Evolutionary conservation across 2,113 vertebrate genomes (phyloP).

Genomic region (Columba livia): DNA sequence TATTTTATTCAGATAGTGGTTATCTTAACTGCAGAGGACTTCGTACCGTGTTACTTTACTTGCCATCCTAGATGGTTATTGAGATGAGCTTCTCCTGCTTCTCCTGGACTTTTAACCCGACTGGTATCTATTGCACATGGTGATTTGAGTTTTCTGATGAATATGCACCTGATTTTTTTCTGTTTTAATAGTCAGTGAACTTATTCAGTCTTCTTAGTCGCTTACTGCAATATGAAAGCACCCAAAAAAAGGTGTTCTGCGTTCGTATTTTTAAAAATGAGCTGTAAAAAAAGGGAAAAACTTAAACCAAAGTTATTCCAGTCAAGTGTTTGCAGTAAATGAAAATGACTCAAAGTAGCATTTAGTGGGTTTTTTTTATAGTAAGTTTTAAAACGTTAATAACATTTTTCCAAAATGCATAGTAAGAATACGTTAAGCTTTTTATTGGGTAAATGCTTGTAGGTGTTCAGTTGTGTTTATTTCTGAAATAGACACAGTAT

Average conservation of each 20-base stretch:
- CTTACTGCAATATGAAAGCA: neutral
- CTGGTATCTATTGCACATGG: rapidly evolving
- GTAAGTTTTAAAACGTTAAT: neutral
- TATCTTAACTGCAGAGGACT: neutral
- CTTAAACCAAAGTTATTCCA: neutral
- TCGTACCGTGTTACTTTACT: neutral
- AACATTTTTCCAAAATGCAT: neutral
- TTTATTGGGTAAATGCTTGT: neutral
- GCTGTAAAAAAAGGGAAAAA: neutral
- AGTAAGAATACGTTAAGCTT: neutral
- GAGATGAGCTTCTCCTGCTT: neutral
- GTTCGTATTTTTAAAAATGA: neutral
- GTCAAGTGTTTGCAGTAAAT: neutral
- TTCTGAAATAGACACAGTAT: neutral
- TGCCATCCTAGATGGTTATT: neutral
- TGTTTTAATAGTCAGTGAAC: neutral
- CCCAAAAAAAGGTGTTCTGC: neutral
- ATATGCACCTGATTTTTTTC: neutral
- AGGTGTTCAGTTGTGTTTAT: neutral
- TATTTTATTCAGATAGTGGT: neutral
- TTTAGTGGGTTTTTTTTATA: neutral
- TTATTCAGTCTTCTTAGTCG: neutral
- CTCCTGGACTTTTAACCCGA: neutral
- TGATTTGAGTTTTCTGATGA: neutral
- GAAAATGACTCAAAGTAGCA: neutral